Evolutionary conservation across 2,113 vertebrate genomes (phyloP), one percentile per base, ranked within the genome.

Genomic region (Sapayoa aenigma): DNA sequence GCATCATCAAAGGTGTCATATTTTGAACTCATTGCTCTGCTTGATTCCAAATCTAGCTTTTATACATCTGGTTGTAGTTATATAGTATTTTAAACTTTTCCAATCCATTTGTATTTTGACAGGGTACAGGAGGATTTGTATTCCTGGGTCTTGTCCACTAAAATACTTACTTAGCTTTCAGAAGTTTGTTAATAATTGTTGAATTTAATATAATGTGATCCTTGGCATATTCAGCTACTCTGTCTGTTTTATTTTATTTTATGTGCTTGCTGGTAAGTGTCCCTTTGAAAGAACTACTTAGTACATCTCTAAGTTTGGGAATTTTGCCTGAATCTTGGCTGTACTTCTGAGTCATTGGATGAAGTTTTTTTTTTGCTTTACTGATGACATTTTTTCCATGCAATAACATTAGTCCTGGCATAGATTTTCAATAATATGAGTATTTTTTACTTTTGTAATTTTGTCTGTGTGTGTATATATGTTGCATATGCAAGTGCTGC

Each of bases 1-100:
- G 1, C 28, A 5, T 53, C 1, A 0, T 31, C 60, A 44, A 59
- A 76, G 9, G 15, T 28, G 8, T 24, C 11, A 5, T 18, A 3
- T 56, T 90, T 82, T 46, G 9, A 65, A 42, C 14, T 56, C 10
- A 12, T 49, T 60, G 33, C 17, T 71, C 31, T 33, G 28, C 2
- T 5, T 76, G 41, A 93, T 68, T 41, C 12, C 31, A 47, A 8
- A 27, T 75, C 33, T 14, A 27, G 5, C 30, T 86, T 75, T 77
- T 52, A 12, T 78, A 3, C 11, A 60, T 59, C 15, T 72, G 11
- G 8, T 46, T 37, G 18, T 27, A 65, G 2, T 27, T 71, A 4
- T 9, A 2, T 5, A 47, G 7, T 22, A 35, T 76, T 67, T 90
- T 76, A 62, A 18, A 14, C 31, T 56, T 79, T 75, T 27, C 62